Evolutionary conservation across 2,888 invertebrate species (phyloP), one percentile per base, ranked within the genome.

Genomic region (Sepiola atlantica): DNA sequence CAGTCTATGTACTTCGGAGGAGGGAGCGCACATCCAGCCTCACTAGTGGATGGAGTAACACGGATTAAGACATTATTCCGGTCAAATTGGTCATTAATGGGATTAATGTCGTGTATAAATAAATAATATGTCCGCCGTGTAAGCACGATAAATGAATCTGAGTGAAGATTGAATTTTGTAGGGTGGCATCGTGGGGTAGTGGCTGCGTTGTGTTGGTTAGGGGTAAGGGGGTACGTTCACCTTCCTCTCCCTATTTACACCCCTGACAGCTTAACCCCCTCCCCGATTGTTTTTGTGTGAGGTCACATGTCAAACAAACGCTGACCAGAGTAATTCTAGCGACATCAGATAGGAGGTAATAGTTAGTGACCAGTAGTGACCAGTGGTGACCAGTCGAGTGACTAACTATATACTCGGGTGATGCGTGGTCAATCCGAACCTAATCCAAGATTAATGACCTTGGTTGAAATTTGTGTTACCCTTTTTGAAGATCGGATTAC

Each of bases 51-150:
- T 14, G 77, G 45, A 77, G n/a, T 77, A n/a, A 77, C 77, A 16
- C 16, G 77, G 77, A 77, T 77, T 77, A 77, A 21, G 77, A 77
- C n/a, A n/a, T 77, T 77, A 77, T 77, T 77, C 77, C 77, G 77
- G 77, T 32, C 77, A 77, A 77, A 77, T 77, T 77, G 77, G 77
- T 77, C 77, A 77, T 77, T 77, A 77, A 77, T 77, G n/a, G 77
- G 77, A 77, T 77, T 77, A 77, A 77, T 77, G 16, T n/a, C 77
- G 32, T 77, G 77, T 77, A 77, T n/a, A 77, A 77, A 61, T 61
- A 61, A 61, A 77, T 77, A 77, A 77, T 77, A n/a, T 77, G 77
- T n/a, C 77, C 21, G 14, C 16, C 16, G 21, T 16, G 77, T 16
- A 18, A 77, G 18, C 77, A 77, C n/a, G 77, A 77, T 77, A 77